Evolutionary conservation across 2,797 vertebrate species (phyloP).

Genomic region (Moxostoma hubbsi): DNA sequence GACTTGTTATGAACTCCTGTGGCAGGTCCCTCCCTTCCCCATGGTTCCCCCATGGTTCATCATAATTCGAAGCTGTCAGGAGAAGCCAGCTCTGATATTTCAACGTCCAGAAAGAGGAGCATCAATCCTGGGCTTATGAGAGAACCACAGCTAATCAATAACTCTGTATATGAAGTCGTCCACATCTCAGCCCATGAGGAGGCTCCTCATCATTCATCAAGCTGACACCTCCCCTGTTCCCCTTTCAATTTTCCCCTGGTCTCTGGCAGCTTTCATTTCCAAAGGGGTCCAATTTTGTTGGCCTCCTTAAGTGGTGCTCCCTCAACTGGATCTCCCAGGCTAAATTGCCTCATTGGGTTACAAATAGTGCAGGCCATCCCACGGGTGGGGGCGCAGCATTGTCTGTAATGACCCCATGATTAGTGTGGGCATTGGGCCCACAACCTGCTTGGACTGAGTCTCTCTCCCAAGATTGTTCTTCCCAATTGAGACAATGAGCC

Average conservation of each 20-base stretch:
- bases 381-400: slow-evolving; percentile 68
- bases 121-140: slow-evolving; percentile 56
- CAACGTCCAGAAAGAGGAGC: slow-evolving; percentile 35
- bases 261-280: slow-evolving; percentile 43
- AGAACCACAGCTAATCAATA: slow-evolving; percentile 54
- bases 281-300: slow-evolving; percentile 57
- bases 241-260: slow-evolving; percentile 26
- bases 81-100: slow-evolving; percentile 35
- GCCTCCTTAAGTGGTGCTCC: slow-evolving; percentile 60
- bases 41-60: too few species aligned
- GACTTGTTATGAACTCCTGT: slow-evolving; percentile 42
- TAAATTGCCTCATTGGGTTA: slow-evolving; percentile 81
- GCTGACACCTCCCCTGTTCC: slow-evolving; percentile 29
- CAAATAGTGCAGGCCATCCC: slow-evolving; percentile 74
- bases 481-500: slow-evolving; percentile 11
- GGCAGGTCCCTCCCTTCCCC: slow-evolving; percentile 2
- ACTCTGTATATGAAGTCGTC: slow-evolving; percentile 53
- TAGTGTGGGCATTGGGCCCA: slow-evolving; percentile 69
- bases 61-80: slow-evolving; percentile 33
- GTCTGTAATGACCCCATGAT: slow-evolving; percentile 73
- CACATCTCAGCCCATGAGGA: slow-evolving; percentile 65
- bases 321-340: slow-evolving; percentile 65
- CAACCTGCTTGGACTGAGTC: slow-evolving; percentile 58
- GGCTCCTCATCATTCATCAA: slow-evolving; percentile 48
- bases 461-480: not conserved